These are phyloP conservation scores for Odontophorus gujanensis DNA, from an alignment of 2,113 vertebrate genomes.

Conservation along the genomic window DNA sequence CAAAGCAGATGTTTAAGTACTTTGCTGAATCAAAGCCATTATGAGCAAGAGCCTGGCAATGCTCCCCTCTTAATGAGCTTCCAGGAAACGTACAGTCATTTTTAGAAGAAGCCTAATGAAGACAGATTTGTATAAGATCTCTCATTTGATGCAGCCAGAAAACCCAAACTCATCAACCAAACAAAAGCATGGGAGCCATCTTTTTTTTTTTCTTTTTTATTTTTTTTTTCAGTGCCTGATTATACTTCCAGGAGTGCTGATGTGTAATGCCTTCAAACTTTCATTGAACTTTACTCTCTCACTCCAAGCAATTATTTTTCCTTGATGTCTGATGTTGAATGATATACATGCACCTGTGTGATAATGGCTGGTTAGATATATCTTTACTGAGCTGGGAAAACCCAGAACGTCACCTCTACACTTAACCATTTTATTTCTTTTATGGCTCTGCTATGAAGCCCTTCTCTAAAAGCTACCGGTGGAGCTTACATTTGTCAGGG, in stretches of 20 bases:
- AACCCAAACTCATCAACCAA: conserved; percentile 75
- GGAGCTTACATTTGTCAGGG: conserved; percentile 69
- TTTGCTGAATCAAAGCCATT: conserved; percentile 56
- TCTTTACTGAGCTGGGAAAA: conserved; percentile 43
- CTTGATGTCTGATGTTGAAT: conserved; percentile 48
- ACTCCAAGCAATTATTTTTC: conserved; percentile 31
- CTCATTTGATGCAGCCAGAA: conserved; percentile 73
- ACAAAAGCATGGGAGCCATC: conserved; percentile 57
- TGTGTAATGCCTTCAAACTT: conserved; percentile 67
- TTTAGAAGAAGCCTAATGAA: conserved; percentile 79
- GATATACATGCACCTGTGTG: conserved; percentile 36
- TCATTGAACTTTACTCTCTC: conserved; percentile 69
- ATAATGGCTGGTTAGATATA: conserved; percentile 36
- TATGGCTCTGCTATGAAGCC: conserved; percentile 28
- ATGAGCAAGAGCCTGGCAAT: conserved; percentile 70
- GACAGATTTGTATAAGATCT: conserved; percentile 75
- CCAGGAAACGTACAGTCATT: conserved; percentile 73
- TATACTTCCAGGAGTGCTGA: conserved; percentile 66
- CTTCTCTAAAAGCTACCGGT: conserved; percentile 65
- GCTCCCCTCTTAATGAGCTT: conserved; percentile 74
- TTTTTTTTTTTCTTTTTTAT: not conserved
- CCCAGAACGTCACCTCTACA: conserved; percentile 21
- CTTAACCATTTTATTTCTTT: conserved; percentile 47
- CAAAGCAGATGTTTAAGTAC: conserved; percentile 43
- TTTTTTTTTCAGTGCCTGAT: conserved; percentile 42